A percentile compares a stretch with the other conserved stretches of the same genome.
phyloP scores from a whole-genome alignment of 2,888 invertebrate genomes.

The Capitulum mitella region DNA sequence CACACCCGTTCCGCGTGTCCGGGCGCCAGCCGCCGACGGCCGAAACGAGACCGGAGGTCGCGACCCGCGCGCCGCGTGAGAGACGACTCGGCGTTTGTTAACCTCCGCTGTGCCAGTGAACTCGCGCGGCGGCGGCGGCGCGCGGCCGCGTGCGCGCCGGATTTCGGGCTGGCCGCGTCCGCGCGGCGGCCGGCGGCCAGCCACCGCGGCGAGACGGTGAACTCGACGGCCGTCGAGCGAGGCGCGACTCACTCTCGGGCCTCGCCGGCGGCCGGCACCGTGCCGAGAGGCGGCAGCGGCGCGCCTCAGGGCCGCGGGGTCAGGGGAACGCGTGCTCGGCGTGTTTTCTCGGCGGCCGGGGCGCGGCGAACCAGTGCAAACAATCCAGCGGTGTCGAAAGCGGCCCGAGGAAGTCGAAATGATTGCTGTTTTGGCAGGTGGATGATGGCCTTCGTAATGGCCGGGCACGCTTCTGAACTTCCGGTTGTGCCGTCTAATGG shows the following conservation, averaged over 20 bases:
- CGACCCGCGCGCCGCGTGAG: slow-evolving; percentile 13
- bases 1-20: background rate
- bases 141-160: background rate
- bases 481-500: background rate
- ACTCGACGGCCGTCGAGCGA: background rate
- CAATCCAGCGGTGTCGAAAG: background rate
- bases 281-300: background rate
- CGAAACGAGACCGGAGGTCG: background rate
- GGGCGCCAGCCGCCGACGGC: background rate
- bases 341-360: background rate
- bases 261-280: background rate
- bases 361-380: background rate
- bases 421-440: background rate
- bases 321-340: background rate
- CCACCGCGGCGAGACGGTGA: background rate
- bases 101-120: slow-evolving; percentile 7
- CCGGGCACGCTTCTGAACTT: background rate
- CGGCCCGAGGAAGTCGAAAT: background rate
- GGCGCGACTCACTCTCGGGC: background rate
- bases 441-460: background rate
- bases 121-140: background rate
- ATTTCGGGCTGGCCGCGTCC: background rate
- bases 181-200: background rate
- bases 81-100: background rate
- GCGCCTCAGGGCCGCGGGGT: background rate